A percentile compares a stretch with the other conserved stretches of the same genome.
phyloP scores from a whole-genome alignment of 1,140 invertebrate genomes.

The roundworm (Caenorhabditis elegans) region WBcel235 BX284602.5:15177501-15178000 shows the following conservation, averaged over 20 bases:
- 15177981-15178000: too few relatives aligned
- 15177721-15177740: conserved; percentile 5
- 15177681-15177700: not conserved
- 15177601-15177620: conserved; percentile 3
- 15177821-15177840: conserved; percentile 22
- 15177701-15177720: conserved; percentile 30
- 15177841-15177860: conserved; percentile 36
- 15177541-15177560: not conserved
- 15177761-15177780: not conserved
- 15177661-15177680: not conserved
- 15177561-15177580: conserved; percentile 6
- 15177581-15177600: not conserved
- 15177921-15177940: too few relatives aligned
- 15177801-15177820: conserved; percentile 11
- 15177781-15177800: conserved; percentile 16
- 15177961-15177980: too few relatives aligned
- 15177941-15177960: too few relatives aligned
- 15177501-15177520: conserved; percentile 25
- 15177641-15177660: not conserved
- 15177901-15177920: too few relatives aligned
- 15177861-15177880: too few relatives aligned
- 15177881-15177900: too few relatives aligned
- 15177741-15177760: conserved; percentile 2
- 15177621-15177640: not conserved
- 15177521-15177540: conserved; percentile 21